phyloP scores from a whole-genome alignment of 2,797 vertebrate genomes.

The Gadopsis bispinosus region DNA sequence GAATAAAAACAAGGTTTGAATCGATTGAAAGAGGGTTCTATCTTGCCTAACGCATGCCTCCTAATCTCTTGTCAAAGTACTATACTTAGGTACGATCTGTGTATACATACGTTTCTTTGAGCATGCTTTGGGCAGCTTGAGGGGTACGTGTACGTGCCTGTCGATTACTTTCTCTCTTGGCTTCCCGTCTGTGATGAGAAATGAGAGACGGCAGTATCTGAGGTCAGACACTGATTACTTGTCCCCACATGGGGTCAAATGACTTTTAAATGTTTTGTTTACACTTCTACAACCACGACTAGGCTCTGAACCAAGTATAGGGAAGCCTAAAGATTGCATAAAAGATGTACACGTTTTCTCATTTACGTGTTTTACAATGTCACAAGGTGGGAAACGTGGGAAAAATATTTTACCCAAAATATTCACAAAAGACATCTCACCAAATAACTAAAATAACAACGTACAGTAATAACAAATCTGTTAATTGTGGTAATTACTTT shows the following conservation, averaged over 20 bases:
- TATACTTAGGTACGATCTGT: neutral
- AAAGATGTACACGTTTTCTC: conserved; percentile 20
- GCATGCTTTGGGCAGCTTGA: conserved; percentile 9
- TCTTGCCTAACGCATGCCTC: neutral
- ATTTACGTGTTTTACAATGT: neutral
- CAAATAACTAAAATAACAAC: neutral
- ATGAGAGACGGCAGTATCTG: conserved; percentile 77
- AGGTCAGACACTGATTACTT: conserved; percentile 84
- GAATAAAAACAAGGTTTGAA: neutral
- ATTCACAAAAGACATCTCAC: neutral
- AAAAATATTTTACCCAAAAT: neutral
- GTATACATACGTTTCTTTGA: neutral
- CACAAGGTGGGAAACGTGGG: neutral
- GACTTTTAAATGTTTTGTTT: conserved; percentile 84
- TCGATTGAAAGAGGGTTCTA: conserved; percentile 12
- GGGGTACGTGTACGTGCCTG: conserved; percentile 45
- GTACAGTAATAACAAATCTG: neutral
- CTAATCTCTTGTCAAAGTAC: neutral
- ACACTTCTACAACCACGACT: conserved; percentile 71
- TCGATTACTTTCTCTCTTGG: conserved; percentile 81
- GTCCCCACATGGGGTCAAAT: conserved; percentile 77
- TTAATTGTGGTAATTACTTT: neutral
- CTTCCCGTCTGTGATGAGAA: conserved; percentile 78
- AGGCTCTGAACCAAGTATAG: conserved; percentile 49
- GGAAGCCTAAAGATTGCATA: conserved; percentile 10